Evolutionary conservation across 2,113 vertebrate species (phyloP), one percentile per base, ranked within the genome.

Genomic region (Chlorodrepanis virens): DNA sequence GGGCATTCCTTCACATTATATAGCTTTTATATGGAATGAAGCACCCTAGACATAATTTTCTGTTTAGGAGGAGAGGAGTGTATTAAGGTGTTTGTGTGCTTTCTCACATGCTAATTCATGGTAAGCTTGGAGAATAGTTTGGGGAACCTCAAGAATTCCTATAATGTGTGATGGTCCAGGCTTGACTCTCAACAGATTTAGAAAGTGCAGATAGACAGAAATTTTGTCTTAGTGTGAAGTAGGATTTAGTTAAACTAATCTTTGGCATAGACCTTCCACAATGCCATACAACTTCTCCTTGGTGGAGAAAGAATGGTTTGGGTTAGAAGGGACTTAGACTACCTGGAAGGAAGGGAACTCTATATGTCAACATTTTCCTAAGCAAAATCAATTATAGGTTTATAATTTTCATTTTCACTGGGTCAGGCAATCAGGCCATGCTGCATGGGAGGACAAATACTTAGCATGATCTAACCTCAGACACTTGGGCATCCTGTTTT

Each of bases 1-100:
- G 7, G 47, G 4, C 5, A 40, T 35, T 61, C 8, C 12, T 23
- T 76, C 39, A 40, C 14, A 35, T 67, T 44, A 7, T 12, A 14
- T 31, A 40, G 13, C 2, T 52, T 74, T 28, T 47, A 83, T 29
- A 64, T 45, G 35, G 18, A 87, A 42, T 23, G 19, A 87, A 42
- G 33, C 10, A 50, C 7, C 5, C 5, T 50, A n/a, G 10, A 53
- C 6, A 50, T 5, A 0, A 20, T 76, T 50, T 9, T 4, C 21
- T 68, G 1, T 45, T 76, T 68, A 64, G 31, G 10, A 74, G 21
- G 21, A 63, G 7, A 74, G 19, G 17, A 31, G 5, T 28, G 2
- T 24, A 28, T 61, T 45, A 10, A n/a, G 1, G 0, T 7, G 6
- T 24, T 64, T 12, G 5, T 45, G 10, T 54, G 7, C 21, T 65